Conservation (phyloP, 2,797 vertebrate genomes). For the Falco concolor region DNA sequence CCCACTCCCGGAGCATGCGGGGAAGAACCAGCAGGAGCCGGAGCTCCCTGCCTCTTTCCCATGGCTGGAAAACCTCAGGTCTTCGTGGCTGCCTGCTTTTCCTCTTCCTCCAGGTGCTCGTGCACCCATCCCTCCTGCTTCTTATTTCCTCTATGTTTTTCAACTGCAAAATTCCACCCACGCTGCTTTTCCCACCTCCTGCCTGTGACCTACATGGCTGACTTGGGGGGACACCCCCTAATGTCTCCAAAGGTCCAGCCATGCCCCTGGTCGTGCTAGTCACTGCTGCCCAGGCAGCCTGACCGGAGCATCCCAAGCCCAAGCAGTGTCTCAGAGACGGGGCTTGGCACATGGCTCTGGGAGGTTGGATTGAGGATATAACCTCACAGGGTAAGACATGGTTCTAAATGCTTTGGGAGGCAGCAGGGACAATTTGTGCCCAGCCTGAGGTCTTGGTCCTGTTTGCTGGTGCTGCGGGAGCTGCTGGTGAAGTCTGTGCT, state of each 20-base stretch:
- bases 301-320: not conserved
- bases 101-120: not conserved
- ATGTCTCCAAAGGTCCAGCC: not conserved
- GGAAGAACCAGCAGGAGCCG: not conserved
- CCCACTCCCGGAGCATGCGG: not conserved
- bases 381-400: not conserved
- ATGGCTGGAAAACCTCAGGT: not conserved
- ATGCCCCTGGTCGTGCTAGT: accelerated
- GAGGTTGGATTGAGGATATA: not conserved
- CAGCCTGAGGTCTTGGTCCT: not conserved
- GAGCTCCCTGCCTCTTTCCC: slow-evolving; percentile 22
- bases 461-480: not conserved
- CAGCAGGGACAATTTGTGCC: not conserved
- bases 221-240: too few relatives aligned
- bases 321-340: not conserved
- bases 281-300: not conserved
- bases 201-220: not conserved
- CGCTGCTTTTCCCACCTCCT: not conserved
- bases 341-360: not conserved
- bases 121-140: not conserved
- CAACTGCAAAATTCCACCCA: not conserved
- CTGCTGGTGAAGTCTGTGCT: not conserved
- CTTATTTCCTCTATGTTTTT: not conserved
- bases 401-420: not conserved
- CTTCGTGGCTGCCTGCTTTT: not conserved